Evolutionary conservation across 1,140 invertebrate species (phyloP).

Genomic region (Drosophila seguyi): DNA sequence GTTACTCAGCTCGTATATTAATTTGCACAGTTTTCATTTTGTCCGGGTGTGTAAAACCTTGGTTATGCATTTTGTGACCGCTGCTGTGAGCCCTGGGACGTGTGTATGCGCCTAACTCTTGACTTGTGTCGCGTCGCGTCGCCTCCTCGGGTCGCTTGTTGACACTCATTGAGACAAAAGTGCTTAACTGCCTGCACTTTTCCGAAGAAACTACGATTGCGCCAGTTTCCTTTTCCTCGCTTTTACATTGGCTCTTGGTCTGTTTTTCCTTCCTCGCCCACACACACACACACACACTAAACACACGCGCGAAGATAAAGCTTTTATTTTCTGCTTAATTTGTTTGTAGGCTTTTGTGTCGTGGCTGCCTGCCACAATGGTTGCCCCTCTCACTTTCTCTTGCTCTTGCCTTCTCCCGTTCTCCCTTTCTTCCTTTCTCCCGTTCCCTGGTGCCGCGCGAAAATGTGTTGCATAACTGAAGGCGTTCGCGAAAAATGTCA

Average conservation of each 20-base stretch:
- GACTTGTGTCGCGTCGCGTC: slow-evolving; percentile 57
- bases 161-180: slow-evolving; percentile 84
- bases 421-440: not conserved
- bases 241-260: slow-evolving; percentile 38
- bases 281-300: slow-evolving; percentile 29
- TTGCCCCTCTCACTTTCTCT: not conserved
- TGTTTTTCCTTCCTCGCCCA: slow-evolving; percentile 5
- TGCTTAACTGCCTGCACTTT: slow-evolving; percentile 82
- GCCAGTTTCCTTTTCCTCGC: slow-evolving; percentile 31
- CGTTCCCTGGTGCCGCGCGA: not conserved
- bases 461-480: slow-evolving; percentile 71
- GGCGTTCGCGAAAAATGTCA: slow-evolving; percentile 79
- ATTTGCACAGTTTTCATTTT: not conserved
- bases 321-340: slow-evolving; percentile 82
- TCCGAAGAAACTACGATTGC: slow-evolving; percentile 47
- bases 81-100: slow-evolving; percentile 9
- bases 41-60: not conserved
- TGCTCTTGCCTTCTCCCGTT: not conserved
- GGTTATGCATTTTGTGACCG: slow-evolving; percentile 2
- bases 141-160: slow-evolving; percentile 64
- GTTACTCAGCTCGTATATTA: no score
- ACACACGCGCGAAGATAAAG: slow-evolving; percentile 35
- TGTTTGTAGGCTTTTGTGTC: slow-evolving; percentile 72
- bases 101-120: slow-evolving; percentile 41
- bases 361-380: slow-evolving; percentile 34